Evolutionary conservation across 2,888 invertebrate species (phyloP).

Genomic region (Toxonevra muliebris): DNA sequence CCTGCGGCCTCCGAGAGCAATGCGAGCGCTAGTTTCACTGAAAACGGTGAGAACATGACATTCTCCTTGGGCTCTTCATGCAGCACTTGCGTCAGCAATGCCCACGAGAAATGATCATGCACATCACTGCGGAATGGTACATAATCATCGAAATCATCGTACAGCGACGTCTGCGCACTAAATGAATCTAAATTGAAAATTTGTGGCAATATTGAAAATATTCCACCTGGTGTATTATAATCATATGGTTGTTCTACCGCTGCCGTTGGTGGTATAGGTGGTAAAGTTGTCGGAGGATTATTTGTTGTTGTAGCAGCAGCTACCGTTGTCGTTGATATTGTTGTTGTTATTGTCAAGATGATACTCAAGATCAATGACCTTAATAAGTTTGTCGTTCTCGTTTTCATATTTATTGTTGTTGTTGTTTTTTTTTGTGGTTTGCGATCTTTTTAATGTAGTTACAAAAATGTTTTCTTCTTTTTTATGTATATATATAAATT

Average conservation of each 20-base stretch:
- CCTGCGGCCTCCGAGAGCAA: constrained; percentile 74
- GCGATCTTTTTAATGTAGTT: too few species aligned
- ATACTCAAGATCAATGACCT: too few species aligned
- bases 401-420: too few species aligned
- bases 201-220: constrained; percentile 2
- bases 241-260: too few species aligned
- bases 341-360: too few species aligned
- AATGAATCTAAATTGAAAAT: neutral
- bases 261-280: neutral
- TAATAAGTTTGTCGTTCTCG: too few species aligned
- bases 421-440: too few species aligned
- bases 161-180: neutral
- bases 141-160: constrained; percentile 22
- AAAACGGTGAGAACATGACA: constrained; percentile 79
- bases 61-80: constrained; percentile 65
- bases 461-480: too few species aligned
- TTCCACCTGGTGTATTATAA: constrained; percentile 1
- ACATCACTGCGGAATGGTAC: constrained; percentile 35
- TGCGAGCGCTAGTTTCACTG: constrained; percentile 77
- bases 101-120: constrained; percentile 75
- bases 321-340: neutral
- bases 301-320: neutral
- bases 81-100: constrained; percentile 68
- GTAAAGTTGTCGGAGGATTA: neutral
- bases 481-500: too few species aligned